Evolutionary conservation across 2,888 invertebrate species (phyloP), one percentile per base, ranked within the genome.

Genomic region (Ischnus inquisitorius): DNA sequence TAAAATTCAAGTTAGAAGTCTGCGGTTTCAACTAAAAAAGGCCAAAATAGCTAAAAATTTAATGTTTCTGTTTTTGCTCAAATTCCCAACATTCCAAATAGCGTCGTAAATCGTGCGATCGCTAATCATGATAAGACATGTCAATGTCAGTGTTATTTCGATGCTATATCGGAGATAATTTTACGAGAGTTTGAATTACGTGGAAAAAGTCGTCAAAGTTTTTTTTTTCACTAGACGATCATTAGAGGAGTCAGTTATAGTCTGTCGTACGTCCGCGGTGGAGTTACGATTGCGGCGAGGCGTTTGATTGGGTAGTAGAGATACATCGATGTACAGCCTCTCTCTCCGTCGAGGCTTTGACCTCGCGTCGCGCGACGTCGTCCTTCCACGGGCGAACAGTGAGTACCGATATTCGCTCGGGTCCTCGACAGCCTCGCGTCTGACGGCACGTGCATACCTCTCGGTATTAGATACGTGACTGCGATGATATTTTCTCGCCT

Each of bases 101-200:
- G 28, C 1, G n/a, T n/a, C 43, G 6, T 25, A 34, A 28, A 12
- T 48, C 19, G 43, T 5, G 39, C 8, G 60, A 10, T 43, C 25
- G 14, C 14, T 22, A 41, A 41, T 3, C n/a, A n/a, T 10, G 10
- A 5, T n/a, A 60, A 28, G 14, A 0, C 12, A 48, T 10, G 25
- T 16, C 25, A 60, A 16, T 62, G 6, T 19, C 34, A 22, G 41
- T 6, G 43, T 46, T 48, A 22, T 14, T 34, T 43, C 25, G 14
- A 8, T 14, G 46, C n/a, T 25, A 62, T 19, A 28, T 46, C 8
- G 25, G 16, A 25, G 60, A 72, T 46, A 34, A 57, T 28, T 41
- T 10, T 25, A 2, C 14, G 46, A 39, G 57, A 74, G 19, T 62
- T 62, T 74, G 60, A 62, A 74, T 62, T 62, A 48, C 74, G 62